Conservation (phyloP, 2,797 vertebrate species). For the Sebastes paucispinis region DNA sequence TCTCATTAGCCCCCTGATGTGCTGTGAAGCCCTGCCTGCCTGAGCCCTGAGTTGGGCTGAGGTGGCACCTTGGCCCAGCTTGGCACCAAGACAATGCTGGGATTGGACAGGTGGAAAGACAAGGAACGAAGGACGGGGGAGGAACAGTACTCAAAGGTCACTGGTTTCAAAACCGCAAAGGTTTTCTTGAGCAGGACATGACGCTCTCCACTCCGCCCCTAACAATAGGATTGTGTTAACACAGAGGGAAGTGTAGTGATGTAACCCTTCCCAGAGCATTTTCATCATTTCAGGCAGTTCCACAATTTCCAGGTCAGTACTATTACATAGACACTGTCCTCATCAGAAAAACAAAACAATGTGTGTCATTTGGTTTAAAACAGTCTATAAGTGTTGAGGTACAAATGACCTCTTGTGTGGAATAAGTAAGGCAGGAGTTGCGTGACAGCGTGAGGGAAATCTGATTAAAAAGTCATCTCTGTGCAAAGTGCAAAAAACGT, state of each 20-base stretch:
- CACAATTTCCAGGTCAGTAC: not conserved
- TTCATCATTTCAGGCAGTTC: not conserved
- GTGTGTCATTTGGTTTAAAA: no score
- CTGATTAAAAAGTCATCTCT: not conserved
- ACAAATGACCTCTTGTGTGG: not conserved
- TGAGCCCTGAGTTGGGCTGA: conserved; percentile 26
- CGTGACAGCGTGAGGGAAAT: not conserved
- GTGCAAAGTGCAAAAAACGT: not conserved
- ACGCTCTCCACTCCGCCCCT: not conserved
- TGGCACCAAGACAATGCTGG: conserved; percentile 32
- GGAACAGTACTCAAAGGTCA: not conserved
- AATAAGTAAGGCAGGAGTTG: not conserved
- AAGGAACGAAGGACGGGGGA: not conserved
- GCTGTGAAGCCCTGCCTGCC: conserved; percentile 46
- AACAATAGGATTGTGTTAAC: not conserved
- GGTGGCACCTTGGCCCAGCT: conserved; percentile 17
- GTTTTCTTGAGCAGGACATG: not conserved
- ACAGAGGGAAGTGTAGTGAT: not conserved
- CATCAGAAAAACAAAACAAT: not conserved
- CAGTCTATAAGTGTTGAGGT: not conserved
- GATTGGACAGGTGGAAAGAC: conserved; percentile 42
- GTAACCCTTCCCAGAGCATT: not conserved
- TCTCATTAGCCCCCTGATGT: conserved; percentile 79
- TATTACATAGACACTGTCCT: not conserved
- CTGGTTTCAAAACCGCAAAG: not conserved